Conservation (phyloP, 2,113 vertebrate genomes). For the Syrrhaptes paradoxus region DNA sequence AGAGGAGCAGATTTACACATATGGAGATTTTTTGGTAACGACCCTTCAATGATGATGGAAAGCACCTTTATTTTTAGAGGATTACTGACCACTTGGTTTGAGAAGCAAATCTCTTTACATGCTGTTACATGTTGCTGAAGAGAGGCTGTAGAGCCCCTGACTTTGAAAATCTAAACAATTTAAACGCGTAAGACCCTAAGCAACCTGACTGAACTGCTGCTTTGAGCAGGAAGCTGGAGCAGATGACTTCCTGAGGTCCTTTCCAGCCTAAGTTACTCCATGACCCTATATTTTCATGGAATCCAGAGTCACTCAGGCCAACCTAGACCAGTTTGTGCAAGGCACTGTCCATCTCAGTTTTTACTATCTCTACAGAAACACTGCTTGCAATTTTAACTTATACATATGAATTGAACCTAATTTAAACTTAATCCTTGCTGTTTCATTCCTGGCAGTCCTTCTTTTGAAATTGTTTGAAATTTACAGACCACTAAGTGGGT, state of each 20-base stretch:
- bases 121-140: not conserved
- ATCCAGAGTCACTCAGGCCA: not conserved
- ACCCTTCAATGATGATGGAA: not conserved
- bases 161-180: not conserved
- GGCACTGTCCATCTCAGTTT: not conserved
- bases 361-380: not conserved
- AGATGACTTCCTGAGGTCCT: not conserved
- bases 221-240: not conserved
- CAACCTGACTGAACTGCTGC: not conserved
- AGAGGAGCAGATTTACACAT: fast-evolving
- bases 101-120: not conserved
- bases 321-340: not conserved
- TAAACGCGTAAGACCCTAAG: not conserved
- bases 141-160: not conserved
- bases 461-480: not conserved
- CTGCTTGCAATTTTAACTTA: not conserved
- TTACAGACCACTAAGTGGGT: not conserved
- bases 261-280: not conserved
- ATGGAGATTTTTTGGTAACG: not conserved
- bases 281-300: not conserved
- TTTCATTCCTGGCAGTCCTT: not conserved
- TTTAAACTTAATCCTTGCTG: not conserved
- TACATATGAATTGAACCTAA: not conserved
- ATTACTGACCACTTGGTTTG: not conserved
- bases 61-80: not conserved